These are phyloP conservation scores for Chiridota heheva DNA, from an alignment of 35 echinoderm and acorn worm species.

Conservation along the genomic window DNA sequence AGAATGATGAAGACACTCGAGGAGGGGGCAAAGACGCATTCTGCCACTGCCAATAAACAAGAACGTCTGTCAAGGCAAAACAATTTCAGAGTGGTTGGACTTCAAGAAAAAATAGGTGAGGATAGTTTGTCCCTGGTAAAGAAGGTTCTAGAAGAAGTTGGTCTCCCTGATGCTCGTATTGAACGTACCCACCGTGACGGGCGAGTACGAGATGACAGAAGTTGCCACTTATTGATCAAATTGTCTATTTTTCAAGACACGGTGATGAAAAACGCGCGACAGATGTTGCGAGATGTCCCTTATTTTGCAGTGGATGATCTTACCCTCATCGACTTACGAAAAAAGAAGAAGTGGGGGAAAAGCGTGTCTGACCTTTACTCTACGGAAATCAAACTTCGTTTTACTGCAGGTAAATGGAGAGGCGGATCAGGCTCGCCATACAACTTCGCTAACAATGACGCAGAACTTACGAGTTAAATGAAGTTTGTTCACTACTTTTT, in stretches of 20 bases:
- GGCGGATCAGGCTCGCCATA: neutral
- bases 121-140: neutral
- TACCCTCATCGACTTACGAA: too few species aligned
- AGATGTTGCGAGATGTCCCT: too few species aligned
- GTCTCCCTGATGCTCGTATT: neutral
- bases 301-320: too few species aligned
- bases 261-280: too few species aligned
- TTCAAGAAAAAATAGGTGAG: neutral
- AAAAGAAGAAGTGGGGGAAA: neutral
- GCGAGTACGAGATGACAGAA: neutral
- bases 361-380: neutral
- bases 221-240: neutral
- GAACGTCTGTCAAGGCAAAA: neutral
- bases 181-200: neutral
- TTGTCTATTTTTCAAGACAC: slow-evolving; percentile 5
- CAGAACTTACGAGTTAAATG: too few species aligned
- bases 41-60: neutral
- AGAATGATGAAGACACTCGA: neutral
- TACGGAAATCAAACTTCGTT: slow-evolving; percentile 3
- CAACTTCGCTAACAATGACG: too few species aligned
- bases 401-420: slow-evolving; percentile 6
- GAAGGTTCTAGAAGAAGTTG: neutral
- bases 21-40: neutral
- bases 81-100: neutral
- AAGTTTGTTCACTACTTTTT: too few species aligned